Percentiles rank a stretch among this genome's conserved stretches.
Conservation (phyloP, 1,140 invertebrate species). For the Zaprionus lachaisei region DNA sequence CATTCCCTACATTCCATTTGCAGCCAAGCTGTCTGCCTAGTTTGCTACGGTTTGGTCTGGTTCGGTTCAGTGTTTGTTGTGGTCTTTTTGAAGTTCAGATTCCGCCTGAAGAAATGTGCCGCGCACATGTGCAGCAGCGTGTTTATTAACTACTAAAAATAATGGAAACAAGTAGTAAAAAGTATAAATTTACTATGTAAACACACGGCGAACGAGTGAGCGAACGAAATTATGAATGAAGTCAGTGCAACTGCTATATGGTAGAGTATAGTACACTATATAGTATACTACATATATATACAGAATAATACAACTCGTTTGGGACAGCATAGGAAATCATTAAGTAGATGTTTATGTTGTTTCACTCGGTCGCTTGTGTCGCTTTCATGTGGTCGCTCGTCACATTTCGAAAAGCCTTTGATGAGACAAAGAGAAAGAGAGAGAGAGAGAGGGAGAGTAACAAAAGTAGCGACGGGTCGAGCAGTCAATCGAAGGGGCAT, state of each 20-base stretch:
- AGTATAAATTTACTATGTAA: constrained; percentile 83
- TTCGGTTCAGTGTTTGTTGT: constrained; percentile 13
- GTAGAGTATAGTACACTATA: constrained; percentile 20
- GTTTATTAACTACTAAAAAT: constrained; percentile 82
- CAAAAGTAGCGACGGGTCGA: not conserved
- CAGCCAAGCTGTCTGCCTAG: constrained; percentile 71
- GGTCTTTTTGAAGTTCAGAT: constrained; percentile 66
- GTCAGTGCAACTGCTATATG: constrained; percentile 35
- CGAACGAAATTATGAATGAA: constrained; percentile 72
- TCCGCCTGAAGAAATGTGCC: constrained; percentile 40
- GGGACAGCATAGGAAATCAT: constrained; percentile 64
- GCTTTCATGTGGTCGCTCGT: constrained; percentile 80
- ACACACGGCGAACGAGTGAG: constrained; percentile 52
- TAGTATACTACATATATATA: constrained; percentile 13
- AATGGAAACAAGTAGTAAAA: constrained; percentile 82
- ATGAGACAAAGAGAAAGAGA: constrained; percentile 25
- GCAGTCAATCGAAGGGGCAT: constrained; percentile 45
- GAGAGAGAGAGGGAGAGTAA: not conserved
- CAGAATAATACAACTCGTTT: constrained; percentile 18
- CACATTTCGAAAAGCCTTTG: constrained; percentile 63
- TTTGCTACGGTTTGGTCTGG: not conserved
- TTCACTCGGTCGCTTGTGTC: constrained; percentile 26
- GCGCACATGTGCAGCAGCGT: constrained; percentile 63
- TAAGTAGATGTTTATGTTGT: constrained; percentile 79
- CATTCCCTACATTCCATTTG: constrained; percentile 53